Conservation (phyloP, 2,888 invertebrate species). For the Hermaeophaga mercurialis region DNA sequence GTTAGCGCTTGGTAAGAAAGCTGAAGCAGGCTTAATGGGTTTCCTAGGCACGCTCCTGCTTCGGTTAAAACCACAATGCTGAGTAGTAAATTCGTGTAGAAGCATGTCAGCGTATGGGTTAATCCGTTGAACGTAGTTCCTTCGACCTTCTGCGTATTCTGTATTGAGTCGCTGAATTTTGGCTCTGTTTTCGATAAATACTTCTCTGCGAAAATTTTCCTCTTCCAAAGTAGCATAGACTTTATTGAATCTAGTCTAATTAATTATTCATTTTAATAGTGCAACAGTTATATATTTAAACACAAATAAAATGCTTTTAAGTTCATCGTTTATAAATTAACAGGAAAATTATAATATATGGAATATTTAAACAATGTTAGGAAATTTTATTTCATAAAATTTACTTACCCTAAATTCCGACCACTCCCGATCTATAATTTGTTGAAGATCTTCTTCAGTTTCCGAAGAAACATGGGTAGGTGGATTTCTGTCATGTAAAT, state of each 20-base stretch:
- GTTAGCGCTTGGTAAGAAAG: slow-evolving; percentile 52
- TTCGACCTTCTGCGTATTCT: slow-evolving; percentile 49
- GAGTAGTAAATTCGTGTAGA: slow-evolving; percentile 51
- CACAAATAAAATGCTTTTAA: too few species aligned
- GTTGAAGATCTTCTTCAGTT: slow-evolving; percentile 55
- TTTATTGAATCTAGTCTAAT: slow-evolving; percentile 48
- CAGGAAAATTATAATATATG: too few species aligned
- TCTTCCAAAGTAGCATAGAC: slow-evolving; percentile 48
- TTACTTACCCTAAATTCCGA: slow-evolving; percentile 71
- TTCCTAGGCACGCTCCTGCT: slow-evolving; percentile 43
- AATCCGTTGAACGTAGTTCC: slow-evolving; percentile 49
- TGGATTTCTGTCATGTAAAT: too few species aligned
- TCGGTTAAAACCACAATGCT: slow-evolving; percentile 54
- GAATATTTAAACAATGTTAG: too few species aligned
- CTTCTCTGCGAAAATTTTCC: slow-evolving; percentile 49
- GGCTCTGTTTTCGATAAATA: slow-evolving; percentile 53
- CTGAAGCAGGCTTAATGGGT: slow-evolving; percentile 38
- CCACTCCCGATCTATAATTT: slow-evolving; percentile 77
- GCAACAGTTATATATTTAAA: too few species aligned
- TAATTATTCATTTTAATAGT: background rate
- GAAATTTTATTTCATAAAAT: too few species aligned
- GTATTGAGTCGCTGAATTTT: slow-evolving; percentile 52
- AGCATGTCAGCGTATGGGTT: slow-evolving; percentile 54
- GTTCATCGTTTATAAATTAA: too few species aligned
- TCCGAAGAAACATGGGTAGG: background rate